phyloP scores from a whole-genome alignment of 2,888 invertebrate genomes.

The Scaeva pyrastri region DNA sequence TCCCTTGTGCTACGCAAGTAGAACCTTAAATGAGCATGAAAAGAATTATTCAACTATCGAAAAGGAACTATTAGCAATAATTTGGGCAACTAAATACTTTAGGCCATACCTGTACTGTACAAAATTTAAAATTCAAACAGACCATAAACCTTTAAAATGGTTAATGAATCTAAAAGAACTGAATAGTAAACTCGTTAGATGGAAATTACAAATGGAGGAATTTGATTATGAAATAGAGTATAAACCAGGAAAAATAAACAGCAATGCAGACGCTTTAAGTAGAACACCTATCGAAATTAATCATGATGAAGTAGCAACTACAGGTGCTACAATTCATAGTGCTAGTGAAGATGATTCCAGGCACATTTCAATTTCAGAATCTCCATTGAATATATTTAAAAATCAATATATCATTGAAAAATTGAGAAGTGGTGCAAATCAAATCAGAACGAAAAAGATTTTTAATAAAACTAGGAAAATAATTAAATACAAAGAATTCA shows the following conservation, averaged over 20 bases:
- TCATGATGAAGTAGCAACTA: too few relatives aligned
- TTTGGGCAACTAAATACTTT: background rate
- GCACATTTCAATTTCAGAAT: background rate
- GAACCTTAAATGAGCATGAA: background rate
- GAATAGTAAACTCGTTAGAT: background rate
- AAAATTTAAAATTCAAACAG: background rate
- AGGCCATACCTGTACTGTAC: background rate
- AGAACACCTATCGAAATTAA: background rate
- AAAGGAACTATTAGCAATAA: background rate
- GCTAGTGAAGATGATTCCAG: background rate
- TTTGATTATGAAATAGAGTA: background rate
- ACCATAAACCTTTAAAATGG: background rate
- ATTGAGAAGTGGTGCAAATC: background rate
- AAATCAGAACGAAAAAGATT: background rate
- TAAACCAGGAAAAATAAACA: background rate
- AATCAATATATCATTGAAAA: background rate
- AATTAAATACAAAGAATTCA: background rate
- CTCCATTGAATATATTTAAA: background rate
- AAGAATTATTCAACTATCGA: background rate
- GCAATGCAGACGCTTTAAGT: background rate
- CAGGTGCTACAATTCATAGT: too few relatives aligned
- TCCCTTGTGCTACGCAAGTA: background rate
- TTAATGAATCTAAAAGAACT: background rate
- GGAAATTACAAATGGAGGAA: slow-evolving; percentile 1
- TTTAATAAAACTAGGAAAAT: background rate